Percentiles rank a stretch among this genome's conserved stretches.
Evolutionary conservation across 2,888 invertebrate genomes (phyloP).

Genomic region (Amaurobius ferox): DNA sequence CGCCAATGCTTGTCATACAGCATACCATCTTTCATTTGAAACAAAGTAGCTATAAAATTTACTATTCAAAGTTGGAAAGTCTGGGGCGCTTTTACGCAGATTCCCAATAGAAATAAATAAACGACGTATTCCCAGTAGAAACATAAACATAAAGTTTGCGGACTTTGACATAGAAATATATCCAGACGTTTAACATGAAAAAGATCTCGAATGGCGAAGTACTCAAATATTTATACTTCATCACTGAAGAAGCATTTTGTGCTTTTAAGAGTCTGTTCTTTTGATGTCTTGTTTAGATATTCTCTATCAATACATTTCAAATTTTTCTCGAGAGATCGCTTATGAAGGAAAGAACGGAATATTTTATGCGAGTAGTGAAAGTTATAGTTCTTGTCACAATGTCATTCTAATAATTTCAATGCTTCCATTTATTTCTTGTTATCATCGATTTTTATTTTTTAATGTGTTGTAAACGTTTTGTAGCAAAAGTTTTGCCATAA

Average conservation of each 20-base stretch:
- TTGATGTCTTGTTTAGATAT: not conserved
- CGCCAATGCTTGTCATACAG: not conserved
- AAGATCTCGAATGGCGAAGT: conserved; percentile 12
- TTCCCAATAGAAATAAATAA: not conserved
- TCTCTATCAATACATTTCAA: not conserved
- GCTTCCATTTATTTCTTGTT: too few species aligned
- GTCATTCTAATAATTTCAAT: too few species aligned
- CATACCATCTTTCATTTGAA: not conserved
- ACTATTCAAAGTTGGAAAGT: not conserved
- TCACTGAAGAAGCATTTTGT: conserved; percentile 3
- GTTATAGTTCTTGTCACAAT: too few species aligned
- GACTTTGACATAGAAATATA: conserved; percentile 13
- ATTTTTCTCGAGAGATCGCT: too few species aligned
- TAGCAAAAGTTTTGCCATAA: too few species aligned
- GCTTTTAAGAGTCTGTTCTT: conserved; percentile 9
- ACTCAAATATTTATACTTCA: conserved; percentile 15
- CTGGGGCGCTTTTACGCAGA: not conserved
- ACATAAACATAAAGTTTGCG: conserved; percentile 14
- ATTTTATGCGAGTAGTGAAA: not conserved
- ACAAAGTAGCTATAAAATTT: conserved; percentile 8
- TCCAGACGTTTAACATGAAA: not conserved
- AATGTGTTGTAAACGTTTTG: too few species aligned
- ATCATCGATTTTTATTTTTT: too few species aligned
- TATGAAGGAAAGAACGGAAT: not conserved
- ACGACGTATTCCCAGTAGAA: conserved; percentile 1